phyloP scores from a whole-genome alignment of 1,140 invertebrate species.

The Lepidurus couesii region DNA sequence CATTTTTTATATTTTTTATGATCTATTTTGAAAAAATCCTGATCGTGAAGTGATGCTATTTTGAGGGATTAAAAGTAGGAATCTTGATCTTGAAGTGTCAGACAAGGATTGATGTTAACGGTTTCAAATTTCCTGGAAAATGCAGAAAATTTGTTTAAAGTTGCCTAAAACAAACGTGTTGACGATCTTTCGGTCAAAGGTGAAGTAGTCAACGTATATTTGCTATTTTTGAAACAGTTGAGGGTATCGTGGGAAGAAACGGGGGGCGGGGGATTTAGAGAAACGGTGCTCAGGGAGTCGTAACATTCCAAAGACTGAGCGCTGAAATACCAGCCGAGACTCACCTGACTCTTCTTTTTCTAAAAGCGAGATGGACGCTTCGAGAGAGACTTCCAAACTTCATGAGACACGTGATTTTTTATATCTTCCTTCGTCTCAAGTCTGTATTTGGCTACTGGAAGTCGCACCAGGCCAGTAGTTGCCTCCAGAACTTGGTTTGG shows the following conservation, averaged over 20 bases:
- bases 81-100: neutral
- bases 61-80: neutral
- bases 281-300: neutral
- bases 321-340: neutral
- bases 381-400: neutral
- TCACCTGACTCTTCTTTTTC: slow-evolving; percentile 15
- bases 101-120: neutral
- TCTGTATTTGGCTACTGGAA: neutral
- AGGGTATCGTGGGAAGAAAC: neutral
- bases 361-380: neutral
- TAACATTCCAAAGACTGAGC: neutral
- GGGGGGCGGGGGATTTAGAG: too few species aligned
- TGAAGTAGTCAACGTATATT: neutral
- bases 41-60: neutral
- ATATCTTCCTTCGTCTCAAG: neutral
- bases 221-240: neutral
- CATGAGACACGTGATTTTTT: neutral
- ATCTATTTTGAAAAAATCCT: neutral
- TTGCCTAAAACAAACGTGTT: too few species aligned
- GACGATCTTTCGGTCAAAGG: neutral
- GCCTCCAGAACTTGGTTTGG: neutral
- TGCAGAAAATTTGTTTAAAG: too few species aligned
- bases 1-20: neutral
- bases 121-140: too few species aligned
- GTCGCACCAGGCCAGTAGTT: neutral